These are phyloP conservation scores for Syngnathus scovelli DNA, from an alignment of 2,113 vertebrate genomes.

Conservation along the genomic window DNA sequence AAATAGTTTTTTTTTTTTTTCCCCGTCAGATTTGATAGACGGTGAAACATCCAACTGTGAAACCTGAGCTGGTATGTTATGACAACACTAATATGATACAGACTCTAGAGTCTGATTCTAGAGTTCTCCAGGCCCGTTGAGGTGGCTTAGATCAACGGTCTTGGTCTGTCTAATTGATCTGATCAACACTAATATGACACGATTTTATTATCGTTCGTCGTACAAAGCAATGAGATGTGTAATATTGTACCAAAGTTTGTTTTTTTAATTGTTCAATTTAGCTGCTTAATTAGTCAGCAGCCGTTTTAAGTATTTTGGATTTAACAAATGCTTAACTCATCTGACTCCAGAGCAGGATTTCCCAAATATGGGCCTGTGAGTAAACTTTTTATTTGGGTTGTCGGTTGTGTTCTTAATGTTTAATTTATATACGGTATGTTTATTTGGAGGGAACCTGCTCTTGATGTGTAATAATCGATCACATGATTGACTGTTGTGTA, in stretches of 20 bases:
- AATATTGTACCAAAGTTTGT: constrained; percentile 55
- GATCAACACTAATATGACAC: constrained; percentile 9
- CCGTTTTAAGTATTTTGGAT: constrained; percentile 27
- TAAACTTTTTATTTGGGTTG: not conserved
- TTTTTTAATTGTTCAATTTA: constrained; percentile 30
- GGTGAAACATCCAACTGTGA: not conserved
- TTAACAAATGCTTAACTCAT: constrained; percentile 32
- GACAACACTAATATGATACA: not conserved
- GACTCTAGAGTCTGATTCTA: not conserved
- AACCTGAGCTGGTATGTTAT: not conserved
- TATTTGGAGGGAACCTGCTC: not conserved
- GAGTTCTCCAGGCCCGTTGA: not conserved
- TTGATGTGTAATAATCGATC: not conserved
- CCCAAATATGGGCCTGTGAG: too few relatives aligned
- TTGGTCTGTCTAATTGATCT: constrained; percentile 25
- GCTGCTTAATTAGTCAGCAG: constrained; percentile 1
- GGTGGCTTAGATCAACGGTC: not conserved
- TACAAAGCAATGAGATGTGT: constrained; percentile 25
- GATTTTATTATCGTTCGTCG: constrained; percentile 7
- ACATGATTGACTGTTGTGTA: not conserved
- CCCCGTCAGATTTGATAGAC: not conserved
- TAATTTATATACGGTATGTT: constrained; percentile 11
- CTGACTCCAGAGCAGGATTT: not conserved
- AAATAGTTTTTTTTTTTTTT: not conserved
- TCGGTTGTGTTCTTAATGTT: constrained; percentile 4